phyloP scores from a whole-genome alignment of 2,113 vertebrate genomes.

The Scatophagus argus region DNA sequence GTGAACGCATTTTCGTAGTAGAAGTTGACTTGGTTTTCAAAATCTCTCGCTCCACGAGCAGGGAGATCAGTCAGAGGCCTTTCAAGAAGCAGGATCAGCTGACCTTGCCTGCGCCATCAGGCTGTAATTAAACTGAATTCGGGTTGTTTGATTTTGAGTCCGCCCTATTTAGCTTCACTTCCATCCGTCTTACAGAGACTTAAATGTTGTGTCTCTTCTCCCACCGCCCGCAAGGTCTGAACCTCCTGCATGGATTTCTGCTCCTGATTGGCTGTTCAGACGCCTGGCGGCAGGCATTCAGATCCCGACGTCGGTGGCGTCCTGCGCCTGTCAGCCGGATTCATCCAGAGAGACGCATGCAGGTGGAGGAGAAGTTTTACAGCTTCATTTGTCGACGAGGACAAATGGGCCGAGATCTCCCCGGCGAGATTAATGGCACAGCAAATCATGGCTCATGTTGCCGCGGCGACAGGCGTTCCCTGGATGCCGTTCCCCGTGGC shows the following conservation, averaged over 20 bases:
- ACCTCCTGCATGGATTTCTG: neutral
- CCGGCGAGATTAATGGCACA: conserved; percentile 75
- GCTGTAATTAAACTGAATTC: neutral
- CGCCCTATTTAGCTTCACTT: neutral
- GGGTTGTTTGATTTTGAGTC: neutral
- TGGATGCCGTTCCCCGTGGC: conserved; percentile 58
- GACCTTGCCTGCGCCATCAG: no score
- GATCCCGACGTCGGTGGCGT: neutral
- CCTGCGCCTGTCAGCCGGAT: conserved; percentile 17
- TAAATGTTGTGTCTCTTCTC: neutral
- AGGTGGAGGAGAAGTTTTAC: conserved; percentile 39
- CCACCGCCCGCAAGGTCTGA: neutral
- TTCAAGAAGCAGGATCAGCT: neutral
- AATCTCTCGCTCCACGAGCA: neutral
- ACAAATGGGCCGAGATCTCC: conserved; percentile 72
- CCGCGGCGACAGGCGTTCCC: conserved; percentile 68
- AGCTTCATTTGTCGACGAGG: conserved; percentile 66
- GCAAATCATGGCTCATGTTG: conserved; percentile 75
- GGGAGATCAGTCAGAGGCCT: neutral
- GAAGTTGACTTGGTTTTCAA: neutral
- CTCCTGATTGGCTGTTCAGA: conserved; percentile 26
- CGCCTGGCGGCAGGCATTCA: no score
- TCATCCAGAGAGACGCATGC: conserved; percentile 35
- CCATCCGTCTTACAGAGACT: neutral
- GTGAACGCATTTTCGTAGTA: no score